phyloP scores from a whole-genome alignment of 2,113 vertebrate species.

The Ibidorhyncha struthersii region DNA sequence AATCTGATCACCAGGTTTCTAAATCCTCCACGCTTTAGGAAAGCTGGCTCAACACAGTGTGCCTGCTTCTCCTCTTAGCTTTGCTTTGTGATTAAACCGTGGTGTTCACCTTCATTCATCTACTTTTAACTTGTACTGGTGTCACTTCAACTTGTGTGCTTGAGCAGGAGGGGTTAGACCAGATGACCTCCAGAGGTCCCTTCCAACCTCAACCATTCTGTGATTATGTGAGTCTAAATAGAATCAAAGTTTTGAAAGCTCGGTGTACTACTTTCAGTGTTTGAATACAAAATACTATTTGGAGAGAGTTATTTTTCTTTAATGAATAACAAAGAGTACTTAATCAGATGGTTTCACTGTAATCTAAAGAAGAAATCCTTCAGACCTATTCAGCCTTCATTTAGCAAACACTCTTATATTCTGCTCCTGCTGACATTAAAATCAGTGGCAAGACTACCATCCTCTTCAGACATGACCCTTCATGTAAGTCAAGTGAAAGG shows the following conservation, averaged over 20 bases:
- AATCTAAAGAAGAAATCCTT: not conserved
- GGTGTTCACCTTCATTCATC: not conserved
- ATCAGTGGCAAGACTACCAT: not conserved
- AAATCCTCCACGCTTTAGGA: not conserved
- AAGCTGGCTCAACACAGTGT: not conserved
- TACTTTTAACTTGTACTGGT: not conserved
- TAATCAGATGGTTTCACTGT: not conserved
- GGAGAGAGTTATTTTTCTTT: not conserved
- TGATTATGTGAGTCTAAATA: not conserved
- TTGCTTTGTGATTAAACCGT: not conserved
- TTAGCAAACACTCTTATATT: not conserved
- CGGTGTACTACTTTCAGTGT: not conserved
- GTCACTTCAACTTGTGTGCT: too few species aligned
- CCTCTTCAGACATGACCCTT: not conserved
- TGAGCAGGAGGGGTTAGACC: not conserved
- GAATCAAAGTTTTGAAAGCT: not conserved
- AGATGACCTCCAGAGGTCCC: not conserved
- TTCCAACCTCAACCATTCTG: not conserved
- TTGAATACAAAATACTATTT: slow-evolving; percentile 1
- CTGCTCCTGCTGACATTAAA: not conserved
- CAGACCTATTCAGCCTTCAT: not conserved
- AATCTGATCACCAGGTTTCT: not conserved
- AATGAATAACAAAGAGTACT: not conserved
- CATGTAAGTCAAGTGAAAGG: not conserved
- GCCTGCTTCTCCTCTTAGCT: not conserved